phyloP scores from a whole-genome alignment of 2,797 vertebrate species.

The Fratercula arctica region DNA sequence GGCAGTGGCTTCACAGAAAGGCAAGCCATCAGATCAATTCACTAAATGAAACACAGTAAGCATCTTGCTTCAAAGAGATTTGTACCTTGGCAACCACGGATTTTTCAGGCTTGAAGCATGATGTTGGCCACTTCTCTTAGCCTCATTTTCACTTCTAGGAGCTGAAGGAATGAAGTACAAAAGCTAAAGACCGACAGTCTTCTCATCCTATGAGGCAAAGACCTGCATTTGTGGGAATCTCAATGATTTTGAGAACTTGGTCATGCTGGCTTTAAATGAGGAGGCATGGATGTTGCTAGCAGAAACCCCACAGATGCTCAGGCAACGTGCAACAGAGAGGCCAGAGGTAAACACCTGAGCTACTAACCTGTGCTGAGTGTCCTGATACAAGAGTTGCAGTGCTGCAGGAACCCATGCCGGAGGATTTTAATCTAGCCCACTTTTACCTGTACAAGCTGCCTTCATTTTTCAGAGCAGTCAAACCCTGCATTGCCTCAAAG shows the following conservation, averaged over 20 bases:
- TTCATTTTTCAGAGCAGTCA: neutral
- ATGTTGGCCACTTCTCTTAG: neutral
- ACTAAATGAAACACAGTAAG: neutral
- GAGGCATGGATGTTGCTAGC: neutral
- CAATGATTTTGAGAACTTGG: neutral
- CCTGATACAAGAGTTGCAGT: neutral
- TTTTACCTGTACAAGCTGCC: neutral
- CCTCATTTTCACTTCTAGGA: neutral
- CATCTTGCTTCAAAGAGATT: neutral
- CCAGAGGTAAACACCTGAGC: neutral
- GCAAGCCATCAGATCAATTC: neutral
- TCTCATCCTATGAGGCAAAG: neutral
- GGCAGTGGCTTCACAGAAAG: neutral
- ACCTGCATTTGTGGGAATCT: neutral
- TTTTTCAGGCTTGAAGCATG: neutral
- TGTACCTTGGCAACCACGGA: neutral
- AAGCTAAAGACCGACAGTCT: neutral
- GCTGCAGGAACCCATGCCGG: fast-evolving
- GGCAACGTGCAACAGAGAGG: fast-evolving
- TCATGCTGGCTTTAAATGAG: neutral
- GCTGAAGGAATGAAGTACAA: neutral
- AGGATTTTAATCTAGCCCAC: neutral
- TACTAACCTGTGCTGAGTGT: neutral
- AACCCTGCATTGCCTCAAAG: neutral
- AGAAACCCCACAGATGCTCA: fast-evolving